Percentiles rank a stretch among this genome's conserved stretches.
These are phyloP conservation scores for Brachycybe producta DNA, from an alignment of 2,888 invertebrate species.

Conservation along the genomic window DNA sequence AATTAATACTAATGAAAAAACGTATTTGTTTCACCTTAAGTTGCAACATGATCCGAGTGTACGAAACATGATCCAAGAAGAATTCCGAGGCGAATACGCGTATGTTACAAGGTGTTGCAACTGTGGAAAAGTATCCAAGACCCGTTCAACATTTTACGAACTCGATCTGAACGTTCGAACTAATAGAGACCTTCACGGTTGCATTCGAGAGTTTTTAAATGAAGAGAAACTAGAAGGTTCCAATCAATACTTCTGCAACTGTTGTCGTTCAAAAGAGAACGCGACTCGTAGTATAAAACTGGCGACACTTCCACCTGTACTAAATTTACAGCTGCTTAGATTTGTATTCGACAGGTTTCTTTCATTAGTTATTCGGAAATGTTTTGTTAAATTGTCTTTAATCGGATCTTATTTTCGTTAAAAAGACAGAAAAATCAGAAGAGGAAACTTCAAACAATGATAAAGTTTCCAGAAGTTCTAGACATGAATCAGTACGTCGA, in stretches of 20 bases:
- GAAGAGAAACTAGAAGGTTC: conserved; percentile 46
- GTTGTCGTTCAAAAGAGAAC: conserved; percentile 44
- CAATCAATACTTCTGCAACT: conserved; percentile 45
- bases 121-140: conserved; percentile 42
- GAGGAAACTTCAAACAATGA: conserved; percentile 45
- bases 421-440: conserved; percentile 43
- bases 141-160: conserved; percentile 45
- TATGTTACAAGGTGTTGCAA: conserved; percentile 42
- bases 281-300: conserved; percentile 44
- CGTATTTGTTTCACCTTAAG: no score
- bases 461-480: conserved; percentile 46
- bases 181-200: conserved; percentile 39
- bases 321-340: conserved; percentile 47
- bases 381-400: conserved; percentile 1
- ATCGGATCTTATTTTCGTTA: conserved; percentile 21
- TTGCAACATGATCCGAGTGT: conserved; percentile 29
- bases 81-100: conserved; percentile 39
- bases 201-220: conserved; percentile 43
- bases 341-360: conserved; percentile 47
- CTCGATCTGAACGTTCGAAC: conserved; percentile 46
- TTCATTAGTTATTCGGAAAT: conserved; percentile 6
- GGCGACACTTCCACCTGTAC: conserved; percentile 42
- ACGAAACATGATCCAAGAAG: conserved; percentile 35
- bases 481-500: conserved; percentile 44
- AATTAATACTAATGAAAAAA: no score